Evolutionary conservation across 2,113 vertebrate genomes (phyloP).

Genomic region (Cryptoleucopteryx plumbea): DNA sequence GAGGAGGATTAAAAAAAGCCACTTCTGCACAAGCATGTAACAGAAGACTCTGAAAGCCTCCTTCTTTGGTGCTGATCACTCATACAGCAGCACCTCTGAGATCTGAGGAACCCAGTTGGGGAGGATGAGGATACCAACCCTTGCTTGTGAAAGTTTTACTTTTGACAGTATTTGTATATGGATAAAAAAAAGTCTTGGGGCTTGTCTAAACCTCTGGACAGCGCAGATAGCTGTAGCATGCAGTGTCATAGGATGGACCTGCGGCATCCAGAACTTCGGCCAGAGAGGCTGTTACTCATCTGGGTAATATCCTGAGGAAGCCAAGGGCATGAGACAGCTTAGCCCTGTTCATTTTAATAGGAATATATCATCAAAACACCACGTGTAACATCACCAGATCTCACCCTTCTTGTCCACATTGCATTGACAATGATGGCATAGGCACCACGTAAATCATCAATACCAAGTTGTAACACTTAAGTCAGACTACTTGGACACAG

Average conservation of each 20-base stretch:
- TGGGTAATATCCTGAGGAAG: not conserved
- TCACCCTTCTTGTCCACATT: not conserved
- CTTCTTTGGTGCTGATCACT: not conserved
- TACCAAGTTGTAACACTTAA: not conserved
- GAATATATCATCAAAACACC: not conserved
- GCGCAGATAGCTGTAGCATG: not conserved
- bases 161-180: too few relatives aligned
- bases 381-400: accelerated
- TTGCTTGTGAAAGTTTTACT: not conserved
- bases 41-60: not conserved
- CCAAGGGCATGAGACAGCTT: not conserved
- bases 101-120: not conserved
- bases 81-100: not conserved
- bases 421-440: not conserved
- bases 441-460: not conserved
- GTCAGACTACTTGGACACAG: not conserved
- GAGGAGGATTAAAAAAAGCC: not conserved
- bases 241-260: not conserved
- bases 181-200: too few relatives aligned
- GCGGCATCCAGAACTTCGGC: not conserved
- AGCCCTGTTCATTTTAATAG: not conserved
- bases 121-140: not conserved
- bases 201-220: not conserved
- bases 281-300: not conserved
- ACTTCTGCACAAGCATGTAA: not conserved